A percentile compares a stretch with the other conserved stretches of the same genome.
Conservation (phyloP, 2,113 vertebrate species). For the Hystrix cristata region DNA sequence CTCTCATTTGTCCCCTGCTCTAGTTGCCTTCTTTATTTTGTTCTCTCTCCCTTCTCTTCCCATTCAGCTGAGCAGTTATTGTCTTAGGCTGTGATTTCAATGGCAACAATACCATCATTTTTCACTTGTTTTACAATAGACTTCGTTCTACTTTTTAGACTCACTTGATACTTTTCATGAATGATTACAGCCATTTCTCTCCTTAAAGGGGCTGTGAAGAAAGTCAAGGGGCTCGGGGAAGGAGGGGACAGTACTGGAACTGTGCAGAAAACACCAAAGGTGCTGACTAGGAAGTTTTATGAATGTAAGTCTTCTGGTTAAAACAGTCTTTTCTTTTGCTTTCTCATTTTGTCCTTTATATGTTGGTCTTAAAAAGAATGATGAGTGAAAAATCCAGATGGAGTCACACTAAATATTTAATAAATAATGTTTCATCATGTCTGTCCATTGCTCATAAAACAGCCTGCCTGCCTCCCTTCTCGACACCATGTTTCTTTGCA, state of each 20-base stretch:
- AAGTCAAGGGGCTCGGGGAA: not conserved
- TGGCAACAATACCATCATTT: not conserved
- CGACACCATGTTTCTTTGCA: not conserved
- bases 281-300: not conserved
- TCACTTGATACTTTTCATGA: conserved; percentile 44
- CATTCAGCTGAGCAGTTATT: not conserved
- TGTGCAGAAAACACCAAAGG: not conserved
- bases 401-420: not conserved
- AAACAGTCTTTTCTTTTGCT: not conserved
- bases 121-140: conserved; percentile 37
- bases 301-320: not conserved
- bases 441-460: not conserved
- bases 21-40: not conserved
- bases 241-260: not conserved
- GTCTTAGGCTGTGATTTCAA: not conserved
- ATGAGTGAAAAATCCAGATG: not conserved
- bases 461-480: not conserved
- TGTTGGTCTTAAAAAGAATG: not conserved
- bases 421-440: not conserved
- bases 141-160: conserved; percentile 25
- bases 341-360: not conserved
- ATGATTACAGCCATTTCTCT: not conserved
- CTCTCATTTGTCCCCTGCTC: not conserved
- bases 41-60: not conserved
- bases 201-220: not conserved